These are phyloP conservation scores for Eulithis prunata DNA, from an alignment of 2,888 invertebrate species.

Conservation along the genomic window DNA sequence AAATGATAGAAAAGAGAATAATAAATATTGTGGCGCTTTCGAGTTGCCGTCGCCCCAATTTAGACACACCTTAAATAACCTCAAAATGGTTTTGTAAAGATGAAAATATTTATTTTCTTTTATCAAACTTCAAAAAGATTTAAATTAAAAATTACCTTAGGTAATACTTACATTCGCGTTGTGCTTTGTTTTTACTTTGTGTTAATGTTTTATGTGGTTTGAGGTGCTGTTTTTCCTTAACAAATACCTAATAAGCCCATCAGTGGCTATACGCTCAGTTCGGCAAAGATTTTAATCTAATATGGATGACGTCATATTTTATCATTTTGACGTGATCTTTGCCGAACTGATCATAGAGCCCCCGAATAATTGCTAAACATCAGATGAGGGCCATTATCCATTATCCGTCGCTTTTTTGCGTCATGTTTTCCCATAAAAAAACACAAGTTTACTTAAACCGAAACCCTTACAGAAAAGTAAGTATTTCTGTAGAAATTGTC, in stretches of 20 bases:
- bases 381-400: no score
- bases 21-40: not conserved
- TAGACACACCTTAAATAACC: constrained; percentile 8
- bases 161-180: not conserved
- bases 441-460: not conserved
- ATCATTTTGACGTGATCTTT: no score
- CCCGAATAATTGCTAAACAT: no score
- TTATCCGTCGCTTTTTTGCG: no score
- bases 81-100: constrained; percentile 12
- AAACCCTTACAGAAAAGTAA: constrained; percentile 20
- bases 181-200: not conserved
- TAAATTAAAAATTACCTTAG: not conserved
- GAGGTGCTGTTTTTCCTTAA: not conserved
- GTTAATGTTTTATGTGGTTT: not conserved
- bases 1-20: no score
- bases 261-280: no score
- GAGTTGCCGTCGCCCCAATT: constrained; percentile 1
- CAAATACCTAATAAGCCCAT: no score
- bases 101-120: constrained; percentile 9
- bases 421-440: no score
- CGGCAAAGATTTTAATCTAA: no score
- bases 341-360: no score
- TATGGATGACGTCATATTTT: no score
- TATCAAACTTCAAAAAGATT: constrained; percentile 8
- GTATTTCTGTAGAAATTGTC: constrained; percentile 36